Evolutionary conservation across 2,888 invertebrate species (phyloP), one percentile per base, ranked within the genome.

Genomic region (Euzophera pinguis): DNA sequence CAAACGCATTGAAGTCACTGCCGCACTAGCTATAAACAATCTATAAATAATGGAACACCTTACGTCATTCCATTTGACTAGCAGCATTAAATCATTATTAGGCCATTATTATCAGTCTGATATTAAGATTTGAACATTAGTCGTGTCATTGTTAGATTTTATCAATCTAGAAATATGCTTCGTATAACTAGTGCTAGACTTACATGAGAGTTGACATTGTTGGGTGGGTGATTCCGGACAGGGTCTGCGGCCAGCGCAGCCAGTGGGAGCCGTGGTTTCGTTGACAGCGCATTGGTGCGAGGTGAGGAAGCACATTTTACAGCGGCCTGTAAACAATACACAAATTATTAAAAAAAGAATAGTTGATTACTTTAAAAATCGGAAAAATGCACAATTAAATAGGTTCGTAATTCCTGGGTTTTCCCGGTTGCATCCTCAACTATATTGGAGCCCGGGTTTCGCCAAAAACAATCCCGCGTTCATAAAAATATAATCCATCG

Each of bases 221-320:
- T 84, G 74, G 88, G 79, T 67, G 88, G 82, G 76, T 87, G 87
- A 69, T 81, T 86, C 61, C 89, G 83, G 62, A 81, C 72, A 50
- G 85, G 69, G 67, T 88, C 89, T 60, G 82, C 78, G 56, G 84
- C 78, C 67, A 88, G 65, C 62, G 87, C 81, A 56, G 81, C 84
- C 72, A 88, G 71, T 62, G 88, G 88, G 68, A 86, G 64, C 57
- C 89, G 82, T 64, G 89, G 84, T 69, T 90, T 90, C 69, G 81
- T 85, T 64, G 89, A 86, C 80, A 90, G 78, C 71, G 85, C 83
- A 66, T 81, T 86, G 68, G 87, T 88, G 64, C 90, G 88, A 70
- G 90, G 89, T 68, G 86, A 88, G 61, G 90, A 83, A 78, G 81
- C 90, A 75, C 86, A 87, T 85, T 90, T 90, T 64, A 90, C 87